Evolutionary conservation across 2,888 invertebrate genomes (phyloP), one percentile per base, ranked within the genome.

Genomic region (Drosophila austrosaltans): DNA sequence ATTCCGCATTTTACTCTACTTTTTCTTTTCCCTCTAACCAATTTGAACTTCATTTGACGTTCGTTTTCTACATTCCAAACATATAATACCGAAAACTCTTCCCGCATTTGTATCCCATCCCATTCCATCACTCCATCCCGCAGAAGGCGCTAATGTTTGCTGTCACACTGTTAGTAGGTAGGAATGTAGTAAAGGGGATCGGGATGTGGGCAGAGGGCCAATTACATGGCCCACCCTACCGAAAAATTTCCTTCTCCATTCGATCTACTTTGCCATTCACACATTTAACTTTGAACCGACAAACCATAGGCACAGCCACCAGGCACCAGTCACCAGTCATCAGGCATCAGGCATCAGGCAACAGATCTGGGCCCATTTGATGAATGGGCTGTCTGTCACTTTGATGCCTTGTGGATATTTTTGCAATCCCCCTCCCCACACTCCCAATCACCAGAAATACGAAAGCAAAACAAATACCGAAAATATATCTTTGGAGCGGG

Each of bases 331-430:
- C 44, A 44, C 16, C 20, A 44, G 44, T 20, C 44, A 44, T 20
- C 63, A 69, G 78, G 63, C 56, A 44, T 20, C 63, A 69, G 78
- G 63, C 56, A 48, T 32, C 36, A 36, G 36, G 36, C 36, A 36
- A 36, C 66, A 70, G 68, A 82, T 73, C 73, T 69, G 64, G 67
- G 53, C 28, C 74, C 66, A 67, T 74, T 83, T 83, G 82, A 83
- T 87, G 87, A 87, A 83, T 83, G 89, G 72, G 40, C 89, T 82
- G 86, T 82, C 89, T 84, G 75, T 87, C 74, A 69, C 59, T 63
- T 70, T 69, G 69, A 66, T 48, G 70, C 63, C 20, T 16, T 32
- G 63, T 56, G 63, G 22, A 54, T 48, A 54, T 53, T 68, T 66
- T 66, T 10, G 44, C 67, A 39, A 12, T 3, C 30, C 40, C 40